Evolutionary conservation across 2,888 invertebrate genomes (phyloP).

Genomic region (Strigamia crassipes): DNA sequence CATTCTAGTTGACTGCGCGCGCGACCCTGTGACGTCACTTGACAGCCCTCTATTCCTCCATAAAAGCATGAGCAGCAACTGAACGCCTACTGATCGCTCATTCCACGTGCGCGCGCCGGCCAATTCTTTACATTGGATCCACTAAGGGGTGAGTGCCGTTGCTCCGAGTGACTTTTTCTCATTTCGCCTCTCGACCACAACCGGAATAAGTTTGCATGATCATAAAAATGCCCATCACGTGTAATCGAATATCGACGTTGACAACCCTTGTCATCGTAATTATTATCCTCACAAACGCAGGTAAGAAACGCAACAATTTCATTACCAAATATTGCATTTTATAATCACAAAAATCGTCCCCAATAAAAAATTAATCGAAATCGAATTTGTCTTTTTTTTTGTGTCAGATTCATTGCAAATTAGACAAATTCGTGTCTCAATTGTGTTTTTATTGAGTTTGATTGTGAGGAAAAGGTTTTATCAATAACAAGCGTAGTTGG

Average conservation of each 20-base stretch:
- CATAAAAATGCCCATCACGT: neutral
- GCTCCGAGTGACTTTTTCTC: conserved; percentile 23
- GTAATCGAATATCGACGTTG: conserved; percentile 18
- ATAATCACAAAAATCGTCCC: neutral
- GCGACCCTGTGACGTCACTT: conserved; percentile 31
- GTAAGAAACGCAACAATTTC: neutral
- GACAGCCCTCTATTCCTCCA: conserved; percentile 17
- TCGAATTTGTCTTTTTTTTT: too few species aligned
- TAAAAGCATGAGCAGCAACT: conserved; percentile 40
- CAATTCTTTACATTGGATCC: conserved; percentile 34
- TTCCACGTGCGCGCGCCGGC: conserved; percentile 35
- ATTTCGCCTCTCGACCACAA: neutral
- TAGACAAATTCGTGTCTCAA: neutral
- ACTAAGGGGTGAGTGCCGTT: conserved; percentile 33
- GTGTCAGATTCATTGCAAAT: too few species aligned
- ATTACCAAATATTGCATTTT: neutral
- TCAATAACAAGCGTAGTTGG: conserved; percentile 3
- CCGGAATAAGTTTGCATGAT: conserved; percentile 14
- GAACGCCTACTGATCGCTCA: conserved; percentile 38
- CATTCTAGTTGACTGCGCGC: conserved; percentile 4
- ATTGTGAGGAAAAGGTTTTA: neutral
- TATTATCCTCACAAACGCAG: conserved; percentile 5
- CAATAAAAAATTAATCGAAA: too few species aligned
- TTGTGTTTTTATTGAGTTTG: neutral
- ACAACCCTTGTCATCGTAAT: conserved; percentile 21